These are phyloP conservation scores for Mustela lutreola DNA, from an alignment of 2,113 vertebrate species.

Conservation along the genomic window DNA sequence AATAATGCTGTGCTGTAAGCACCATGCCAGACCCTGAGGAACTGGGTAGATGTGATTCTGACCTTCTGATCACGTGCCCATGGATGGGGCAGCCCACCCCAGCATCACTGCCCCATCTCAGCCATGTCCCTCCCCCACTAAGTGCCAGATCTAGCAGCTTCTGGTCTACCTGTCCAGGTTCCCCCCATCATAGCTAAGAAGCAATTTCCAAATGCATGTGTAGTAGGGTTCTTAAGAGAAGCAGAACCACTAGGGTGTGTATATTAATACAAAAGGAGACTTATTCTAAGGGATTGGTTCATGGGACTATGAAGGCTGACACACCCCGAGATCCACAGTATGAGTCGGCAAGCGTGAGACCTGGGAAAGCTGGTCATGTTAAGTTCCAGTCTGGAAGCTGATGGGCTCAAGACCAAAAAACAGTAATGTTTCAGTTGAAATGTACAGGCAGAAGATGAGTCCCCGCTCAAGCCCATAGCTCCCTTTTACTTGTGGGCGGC, in stretches of 20 bases:
- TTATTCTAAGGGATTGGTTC: not conserved
- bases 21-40: no score
- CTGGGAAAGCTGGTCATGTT: not conserved
- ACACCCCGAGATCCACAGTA: not conserved
- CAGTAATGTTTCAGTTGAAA: not conserved
- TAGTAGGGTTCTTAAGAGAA: not conserved
- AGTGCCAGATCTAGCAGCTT: not conserved
- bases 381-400: not conserved
- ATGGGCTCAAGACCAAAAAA: not conserved
- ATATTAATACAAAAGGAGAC: not conserved
- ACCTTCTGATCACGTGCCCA: not conserved
- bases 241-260: not conserved
- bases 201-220: not conserved
- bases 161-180: not conserved
- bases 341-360: not conserved
- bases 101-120: not conserved
- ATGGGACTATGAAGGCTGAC: not conserved
- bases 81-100: not conserved
- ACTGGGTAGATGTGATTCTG: not conserved
- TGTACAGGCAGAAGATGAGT: not conserved
- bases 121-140: not conserved
- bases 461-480: no score
- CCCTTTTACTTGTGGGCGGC: not conserved
- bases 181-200: not conserved
- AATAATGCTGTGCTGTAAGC: not conserved